Percentiles rank a stretch among this genome's conserved stretches.
These are phyloP conservation scores for Balaeniceps rex DNA, from an alignment of 2,113 vertebrate species.

Conservation along the genomic window DNA sequence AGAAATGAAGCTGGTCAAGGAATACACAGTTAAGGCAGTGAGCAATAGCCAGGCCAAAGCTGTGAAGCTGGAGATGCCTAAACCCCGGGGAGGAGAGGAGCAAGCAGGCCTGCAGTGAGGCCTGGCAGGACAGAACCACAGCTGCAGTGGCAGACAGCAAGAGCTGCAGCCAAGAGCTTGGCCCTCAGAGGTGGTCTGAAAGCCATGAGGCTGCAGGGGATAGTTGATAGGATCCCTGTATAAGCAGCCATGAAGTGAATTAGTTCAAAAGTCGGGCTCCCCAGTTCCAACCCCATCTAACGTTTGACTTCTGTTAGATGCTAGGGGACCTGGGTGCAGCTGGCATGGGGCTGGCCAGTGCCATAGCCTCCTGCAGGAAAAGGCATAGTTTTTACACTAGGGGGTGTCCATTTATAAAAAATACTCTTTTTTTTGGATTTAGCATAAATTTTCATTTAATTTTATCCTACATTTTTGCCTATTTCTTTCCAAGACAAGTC, in stretches of 20 bases:
- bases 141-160: not conserved
- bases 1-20: not conserved
- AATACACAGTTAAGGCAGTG: not conserved
- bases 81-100: not conserved
- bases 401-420: not conserved
- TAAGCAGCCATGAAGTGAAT: not conserved
- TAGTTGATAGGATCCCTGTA: not conserved
- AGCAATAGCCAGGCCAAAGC: not conserved
- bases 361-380: not conserved
- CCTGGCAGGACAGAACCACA: not conserved
- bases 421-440: not conserved
- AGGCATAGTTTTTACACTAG: not conserved
- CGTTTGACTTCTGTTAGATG: not conserved
- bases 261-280: not conserved
- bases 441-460: not conserved
- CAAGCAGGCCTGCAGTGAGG: not conserved
- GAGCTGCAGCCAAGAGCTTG: not conserved
- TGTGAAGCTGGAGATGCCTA: not conserved
- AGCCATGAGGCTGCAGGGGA: not conserved
- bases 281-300: not conserved
- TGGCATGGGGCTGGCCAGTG: not conserved
- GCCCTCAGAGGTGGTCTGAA: not conserved
- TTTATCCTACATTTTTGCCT: not conserved
- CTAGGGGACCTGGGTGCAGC: not conserved
- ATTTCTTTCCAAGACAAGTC: not conserved